Conservation (phyloP, 2,113 vertebrate species). For the Mastomys natalensis region DNA sequence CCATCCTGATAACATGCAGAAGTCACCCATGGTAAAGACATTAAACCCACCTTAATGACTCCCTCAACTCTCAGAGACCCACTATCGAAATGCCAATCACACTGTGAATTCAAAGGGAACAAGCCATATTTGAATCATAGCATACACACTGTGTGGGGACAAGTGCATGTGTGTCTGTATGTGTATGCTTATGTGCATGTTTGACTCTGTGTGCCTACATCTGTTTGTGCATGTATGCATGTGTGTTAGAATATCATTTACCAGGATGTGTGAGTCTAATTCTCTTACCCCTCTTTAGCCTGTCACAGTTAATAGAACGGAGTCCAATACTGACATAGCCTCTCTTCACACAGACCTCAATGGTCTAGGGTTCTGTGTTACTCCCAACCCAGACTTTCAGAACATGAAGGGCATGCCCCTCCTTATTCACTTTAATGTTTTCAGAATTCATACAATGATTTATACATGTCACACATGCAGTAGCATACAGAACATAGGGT, state of each 20-base stretch:
- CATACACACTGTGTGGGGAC: not conserved
- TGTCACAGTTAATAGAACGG: not conserved
- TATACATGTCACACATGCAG: not conserved
- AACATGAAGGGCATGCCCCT: not conserved
- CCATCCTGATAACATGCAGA: too few relatives aligned
- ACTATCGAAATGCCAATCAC: fast-evolving
- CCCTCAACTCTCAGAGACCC: too few relatives aligned
- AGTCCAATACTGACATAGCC: fast-evolving
- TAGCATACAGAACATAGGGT: fast-evolving
- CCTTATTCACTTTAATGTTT: not conserved
- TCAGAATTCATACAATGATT: too few relatives aligned
- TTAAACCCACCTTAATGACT: not conserved
- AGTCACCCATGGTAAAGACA: not conserved
- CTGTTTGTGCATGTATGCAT: not conserved
- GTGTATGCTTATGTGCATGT: not conserved
- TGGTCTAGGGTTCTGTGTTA: fast-evolving
- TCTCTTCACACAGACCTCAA: fast-evolving
- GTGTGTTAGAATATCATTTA: not conserved
- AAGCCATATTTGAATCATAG: not conserved
- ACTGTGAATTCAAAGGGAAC: not conserved
- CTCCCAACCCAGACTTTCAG: fast-evolving
- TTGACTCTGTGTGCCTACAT: not conserved
- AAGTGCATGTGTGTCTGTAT: too few relatives aligned
- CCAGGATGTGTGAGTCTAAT: not conserved
- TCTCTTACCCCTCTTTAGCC: too few relatives aligned